Base-by-base conservation (phyloP, 1,140 invertebrate species). In the Drosophila willistoni region DNA sequence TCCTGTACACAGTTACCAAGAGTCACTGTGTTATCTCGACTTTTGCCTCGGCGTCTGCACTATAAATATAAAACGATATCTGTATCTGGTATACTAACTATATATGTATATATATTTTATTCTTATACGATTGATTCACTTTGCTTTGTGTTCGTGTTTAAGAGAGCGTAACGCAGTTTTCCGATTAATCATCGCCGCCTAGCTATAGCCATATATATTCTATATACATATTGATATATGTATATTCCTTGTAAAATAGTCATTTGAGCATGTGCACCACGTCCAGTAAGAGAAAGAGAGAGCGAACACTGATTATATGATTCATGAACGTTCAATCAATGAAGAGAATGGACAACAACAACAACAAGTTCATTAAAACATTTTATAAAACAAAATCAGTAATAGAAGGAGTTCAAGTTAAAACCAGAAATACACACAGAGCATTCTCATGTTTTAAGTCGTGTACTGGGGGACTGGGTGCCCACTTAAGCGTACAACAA, bases 301-400 rank as follows among this genome's bases (percentile, higher is more conserved):
- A 29, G 29, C 29, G 1, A 29, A 51, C 9, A 22, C 17, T 51
- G 44, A 51, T 51, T 51, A 51, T 3, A 51, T 47, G 14, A 44
- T 44, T 44, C 42, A 44, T 47, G 44, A 17, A 14, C 7, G 19
- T 47, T 47, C 17, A 22, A 51, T 51, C 44, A 51, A 51, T 51
- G 17, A 59, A n/a, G 55, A 54, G 60, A 75, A 33, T 44, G 17
- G 33, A 61, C 47, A 7, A 47, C 41, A 77, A 63, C 25, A 44
- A 33, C 36, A 70, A 83, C 65, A 68, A 68, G 51, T 64, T 69
- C 62, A 75, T 54, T 81, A 79, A 72, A 79, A 71, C 59, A 55
- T 57, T 56, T 51, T 80, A 68, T 77, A 80, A 80, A 85, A 85
- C 81, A 84, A 84, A 83, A 71, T 81, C 62, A 77, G 19, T 60